Evolutionary conservation across 2,113 vertebrate species (phyloP).

Genomic region (Corythornis vintsioides): DNA sequence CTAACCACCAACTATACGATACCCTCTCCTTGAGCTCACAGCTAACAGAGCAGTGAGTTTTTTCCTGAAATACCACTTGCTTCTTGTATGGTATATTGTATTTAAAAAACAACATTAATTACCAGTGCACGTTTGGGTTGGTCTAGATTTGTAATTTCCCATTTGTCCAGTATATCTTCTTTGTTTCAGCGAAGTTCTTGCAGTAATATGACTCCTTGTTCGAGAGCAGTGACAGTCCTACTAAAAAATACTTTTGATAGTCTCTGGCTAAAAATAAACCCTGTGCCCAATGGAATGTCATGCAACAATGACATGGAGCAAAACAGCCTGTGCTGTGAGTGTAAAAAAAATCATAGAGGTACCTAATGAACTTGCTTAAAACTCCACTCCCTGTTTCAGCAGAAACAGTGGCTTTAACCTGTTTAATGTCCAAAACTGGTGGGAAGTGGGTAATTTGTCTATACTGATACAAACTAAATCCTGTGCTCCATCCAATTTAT

Average conservation of each 20-base stretch:
- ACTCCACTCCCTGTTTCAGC: background rate
- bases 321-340: conserved; percentile 55
- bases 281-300: conserved; percentile 82
- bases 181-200: conserved; percentile 66
- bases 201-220: conserved; percentile 76
- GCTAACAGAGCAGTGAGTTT: background rate
- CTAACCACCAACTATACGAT: conserved; percentile 1
- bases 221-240: conserved; percentile 73
- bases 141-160: conserved; percentile 99
- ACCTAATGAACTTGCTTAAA: conserved; percentile 8
- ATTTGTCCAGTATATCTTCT: conserved; percentile 76
- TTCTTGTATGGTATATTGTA: background rate
- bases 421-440: background rate
- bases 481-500: background rate
- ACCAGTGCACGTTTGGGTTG: conserved; percentile 95
- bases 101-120: conserved; percentile 70
- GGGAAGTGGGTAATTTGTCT: background rate
- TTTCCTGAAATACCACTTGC: background rate
- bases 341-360: conserved; percentile 16
- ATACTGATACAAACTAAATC: accelerated
- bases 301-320: conserved; percentile 79
- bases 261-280: conserved; percentile 91
- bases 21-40: background rate
- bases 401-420: background rate
- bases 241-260: conserved; percentile 82